Conservation (phyloP, 2,113 vertebrate genomes). For the Bubo scandiacus region DNA sequence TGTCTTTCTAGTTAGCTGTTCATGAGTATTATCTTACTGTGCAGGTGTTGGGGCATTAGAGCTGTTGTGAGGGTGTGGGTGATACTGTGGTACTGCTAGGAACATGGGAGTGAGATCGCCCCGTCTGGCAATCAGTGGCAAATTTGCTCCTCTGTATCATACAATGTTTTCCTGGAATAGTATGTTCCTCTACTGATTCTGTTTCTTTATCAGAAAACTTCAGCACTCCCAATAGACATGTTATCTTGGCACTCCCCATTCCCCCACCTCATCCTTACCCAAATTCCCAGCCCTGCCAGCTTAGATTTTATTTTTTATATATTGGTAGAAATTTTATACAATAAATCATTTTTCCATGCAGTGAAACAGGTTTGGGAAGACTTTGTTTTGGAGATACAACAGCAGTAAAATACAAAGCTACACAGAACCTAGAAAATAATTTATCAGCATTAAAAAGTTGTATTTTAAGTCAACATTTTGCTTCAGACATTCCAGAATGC, state of each 20-base stretch:
- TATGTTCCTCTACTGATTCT: not conserved
- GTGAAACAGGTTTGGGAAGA: not conserved
- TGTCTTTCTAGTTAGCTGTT: not conserved
- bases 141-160: not conserved
- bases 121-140: accelerated
- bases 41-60: not conserved
- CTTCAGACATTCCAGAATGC: not conserved
- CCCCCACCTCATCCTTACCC: not conserved
- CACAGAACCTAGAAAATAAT: not conserved
- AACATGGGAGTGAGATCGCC: not conserved
- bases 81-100: not conserved
- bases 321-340: not conserved
- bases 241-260: not conserved
- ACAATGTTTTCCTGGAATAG: not conserved
- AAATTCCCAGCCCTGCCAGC: not conserved
- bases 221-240: not conserved
- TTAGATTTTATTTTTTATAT: not conserved
- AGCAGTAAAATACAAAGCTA: not conserved
- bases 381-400: not conserved
- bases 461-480: not conserved
- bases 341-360: not conserved
- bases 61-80: not conserved
- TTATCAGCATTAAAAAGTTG: not conserved
- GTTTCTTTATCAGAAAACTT: not conserved
- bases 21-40: not conserved